These are phyloP conservation scores for Cottoperca gobio DNA, from an alignment of 2,797 vertebrate genomes.

Conservation along the genomic window DNA sequence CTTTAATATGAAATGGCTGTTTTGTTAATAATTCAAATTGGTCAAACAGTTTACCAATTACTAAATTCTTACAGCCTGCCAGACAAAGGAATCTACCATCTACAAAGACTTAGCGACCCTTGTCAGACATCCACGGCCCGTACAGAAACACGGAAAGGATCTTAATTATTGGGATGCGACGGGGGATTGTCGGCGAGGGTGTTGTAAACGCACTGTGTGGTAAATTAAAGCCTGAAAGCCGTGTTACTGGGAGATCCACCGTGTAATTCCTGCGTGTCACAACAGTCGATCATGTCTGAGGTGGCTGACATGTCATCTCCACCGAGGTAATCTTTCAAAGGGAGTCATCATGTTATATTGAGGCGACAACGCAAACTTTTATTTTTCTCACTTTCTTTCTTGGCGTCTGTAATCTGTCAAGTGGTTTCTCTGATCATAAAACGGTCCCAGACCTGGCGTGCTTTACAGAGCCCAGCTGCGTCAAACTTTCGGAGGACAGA, in stretches of 20 bases:
- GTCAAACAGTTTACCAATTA: slow-evolving; percentile 75
- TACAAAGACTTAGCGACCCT: slow-evolving; percentile 44
- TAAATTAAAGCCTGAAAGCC: slow-evolving; percentile 28
- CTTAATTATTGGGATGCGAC: slow-evolving; percentile 48
- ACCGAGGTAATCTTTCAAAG: slow-evolving; percentile 28
- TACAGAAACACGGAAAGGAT: slow-evolving; percentile 40
- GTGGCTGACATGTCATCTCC: slow-evolving; percentile 22
- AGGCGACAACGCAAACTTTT: slow-evolving; percentile 18
- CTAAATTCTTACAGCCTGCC: slow-evolving; percentile 31
- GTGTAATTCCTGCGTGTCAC: slow-evolving; percentile 14
- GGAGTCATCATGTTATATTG: slow-evolving; percentile 14
- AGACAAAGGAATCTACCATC: slow-evolving; percentile 58
- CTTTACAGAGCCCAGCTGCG: slow-evolving; percentile 30
- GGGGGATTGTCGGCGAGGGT: slow-evolving; percentile 27
- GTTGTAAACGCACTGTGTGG: slow-evolving; percentile 24
- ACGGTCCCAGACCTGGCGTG: slow-evolving; percentile 21
- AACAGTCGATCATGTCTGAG: slow-evolving; percentile 25
- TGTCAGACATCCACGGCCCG: slow-evolving; percentile 31
- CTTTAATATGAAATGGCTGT: slow-evolving; percentile 69
- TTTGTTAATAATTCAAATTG: slow-evolving; percentile 73
- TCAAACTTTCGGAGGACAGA: slow-evolving; percentile 51
- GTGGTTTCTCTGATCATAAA: slow-evolving; percentile 48
- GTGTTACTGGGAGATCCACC: neutral
- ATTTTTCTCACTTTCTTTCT: neutral
- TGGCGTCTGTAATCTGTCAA: slow-evolving; percentile 39